Evolutionary conservation across 2,113 vertebrate species (phyloP).

Genomic region (Pavo muticus): DNA sequence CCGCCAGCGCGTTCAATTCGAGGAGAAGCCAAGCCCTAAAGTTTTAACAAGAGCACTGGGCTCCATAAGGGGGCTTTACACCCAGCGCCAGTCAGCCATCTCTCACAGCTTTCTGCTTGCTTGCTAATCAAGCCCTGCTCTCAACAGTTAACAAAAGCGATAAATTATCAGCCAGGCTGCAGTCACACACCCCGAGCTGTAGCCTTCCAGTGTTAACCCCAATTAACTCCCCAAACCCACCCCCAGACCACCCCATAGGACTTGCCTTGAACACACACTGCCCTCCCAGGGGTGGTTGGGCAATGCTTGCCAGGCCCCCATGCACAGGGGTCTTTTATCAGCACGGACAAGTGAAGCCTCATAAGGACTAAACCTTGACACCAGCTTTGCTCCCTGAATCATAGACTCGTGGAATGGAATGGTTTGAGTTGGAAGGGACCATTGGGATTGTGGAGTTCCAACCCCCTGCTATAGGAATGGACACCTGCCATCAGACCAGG

Average conservation of each 20-base stretch:
- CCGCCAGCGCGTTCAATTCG: accelerated
- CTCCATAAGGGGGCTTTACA: conserved; percentile 34
- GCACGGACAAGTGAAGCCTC: background rate
- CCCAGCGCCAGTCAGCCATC: background rate
- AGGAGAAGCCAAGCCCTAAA: background rate
- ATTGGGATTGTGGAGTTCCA: too few relatives aligned
- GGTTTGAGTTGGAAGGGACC: too few relatives aligned
- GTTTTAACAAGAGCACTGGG: background rate
- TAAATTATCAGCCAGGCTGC: background rate
- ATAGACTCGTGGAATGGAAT: too few relatives aligned
- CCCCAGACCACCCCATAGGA: background rate
- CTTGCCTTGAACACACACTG: background rate
- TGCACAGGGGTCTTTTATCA: background rate
- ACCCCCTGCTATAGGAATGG: too few relatives aligned
- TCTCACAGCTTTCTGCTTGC: background rate
- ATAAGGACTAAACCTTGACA: background rate
- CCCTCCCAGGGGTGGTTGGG: background rate
- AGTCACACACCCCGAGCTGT: accelerated
- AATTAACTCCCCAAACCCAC: background rate
- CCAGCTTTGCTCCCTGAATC: background rate
- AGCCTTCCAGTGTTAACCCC: background rate
- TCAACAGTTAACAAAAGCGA: background rate
- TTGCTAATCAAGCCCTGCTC: background rate
- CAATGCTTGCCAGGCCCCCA: background rate
- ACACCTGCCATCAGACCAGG: too few relatives aligned